phyloP scores from a whole-genome alignment of 2,113 vertebrate genomes.

The Hystrix cristata region DNA sequence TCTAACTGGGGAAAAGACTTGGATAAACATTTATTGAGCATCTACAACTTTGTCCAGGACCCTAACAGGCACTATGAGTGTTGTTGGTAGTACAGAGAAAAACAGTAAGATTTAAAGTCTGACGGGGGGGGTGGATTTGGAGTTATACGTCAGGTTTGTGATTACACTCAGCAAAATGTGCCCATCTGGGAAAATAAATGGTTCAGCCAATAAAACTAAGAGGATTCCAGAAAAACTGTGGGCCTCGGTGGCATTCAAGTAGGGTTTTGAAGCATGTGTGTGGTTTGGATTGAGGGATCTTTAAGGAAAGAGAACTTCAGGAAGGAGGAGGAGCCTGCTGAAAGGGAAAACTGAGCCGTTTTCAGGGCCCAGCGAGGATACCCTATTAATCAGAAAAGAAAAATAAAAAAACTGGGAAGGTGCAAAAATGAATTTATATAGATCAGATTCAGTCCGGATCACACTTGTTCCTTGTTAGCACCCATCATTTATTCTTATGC shows the following conservation, averaged over 20 bases:
- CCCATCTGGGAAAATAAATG: neutral
- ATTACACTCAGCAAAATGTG: neutral
- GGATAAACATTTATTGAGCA: neutral
- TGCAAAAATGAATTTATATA: neutral
- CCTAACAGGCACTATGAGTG: neutral
- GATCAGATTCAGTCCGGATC: neutral
- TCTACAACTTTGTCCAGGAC: neutral
- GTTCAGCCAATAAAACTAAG: neutral
- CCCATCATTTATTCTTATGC: neutral
- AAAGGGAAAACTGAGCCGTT: neutral
- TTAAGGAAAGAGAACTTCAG: neutral
- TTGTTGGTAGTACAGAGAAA: neutral
- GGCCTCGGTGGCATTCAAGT: neutral
- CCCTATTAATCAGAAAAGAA: neutral
- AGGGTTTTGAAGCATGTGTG: neutral
- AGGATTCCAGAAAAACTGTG: neutral
- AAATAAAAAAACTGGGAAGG: neutral
- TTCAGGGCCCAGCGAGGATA: neutral
- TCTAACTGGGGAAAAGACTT: neutral
- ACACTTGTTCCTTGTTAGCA: neutral
- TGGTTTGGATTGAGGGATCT: neutral
- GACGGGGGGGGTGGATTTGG: neutral
- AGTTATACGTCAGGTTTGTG: neutral
- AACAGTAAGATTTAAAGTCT: neutral
- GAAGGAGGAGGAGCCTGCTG: neutral